Percentiles rank a stretch among this genome's conserved stretches.
Conservation (phyloP, 2,797 vertebrate species). For the Sebastes nivosus region DNA sequence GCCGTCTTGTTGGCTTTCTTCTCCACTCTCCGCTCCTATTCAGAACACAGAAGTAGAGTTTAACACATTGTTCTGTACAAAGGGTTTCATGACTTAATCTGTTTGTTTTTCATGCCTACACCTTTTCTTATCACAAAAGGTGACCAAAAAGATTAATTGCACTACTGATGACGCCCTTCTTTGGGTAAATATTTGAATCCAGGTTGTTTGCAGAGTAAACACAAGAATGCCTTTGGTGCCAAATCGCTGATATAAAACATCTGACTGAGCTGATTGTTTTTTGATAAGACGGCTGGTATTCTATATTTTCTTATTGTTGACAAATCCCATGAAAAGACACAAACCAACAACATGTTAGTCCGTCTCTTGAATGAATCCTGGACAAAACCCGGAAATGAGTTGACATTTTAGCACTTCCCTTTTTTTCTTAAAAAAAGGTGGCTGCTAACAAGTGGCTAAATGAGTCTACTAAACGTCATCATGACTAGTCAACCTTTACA, state of each 20-base stretch:
- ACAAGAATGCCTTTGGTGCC: not conserved
- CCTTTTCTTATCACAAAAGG: too few relatives aligned
- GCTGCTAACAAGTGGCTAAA: too few relatives aligned
- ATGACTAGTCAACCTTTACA: too few relatives aligned
- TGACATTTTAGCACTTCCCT: too few relatives aligned
- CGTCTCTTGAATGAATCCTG: too few relatives aligned
- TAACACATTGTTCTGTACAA: not conserved
- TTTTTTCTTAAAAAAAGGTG: too few relatives aligned
- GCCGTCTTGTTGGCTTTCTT: constrained; percentile 93
- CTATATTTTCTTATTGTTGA: not conserved
- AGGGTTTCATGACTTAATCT: not conserved
- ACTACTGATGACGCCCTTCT: not conserved
- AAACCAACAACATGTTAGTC: too few relatives aligned
- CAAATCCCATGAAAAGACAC: too few relatives aligned
- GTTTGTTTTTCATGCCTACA: not conserved
- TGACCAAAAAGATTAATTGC: not conserved
- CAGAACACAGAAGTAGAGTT: not conserved
- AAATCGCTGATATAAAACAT: not conserved
- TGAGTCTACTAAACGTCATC: too few relatives aligned
- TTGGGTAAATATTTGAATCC: not conserved
- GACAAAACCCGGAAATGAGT: too few relatives aligned
- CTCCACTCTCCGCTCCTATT: constrained; percentile 91
- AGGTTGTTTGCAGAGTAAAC: not conserved
- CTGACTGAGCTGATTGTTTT: not conserved
- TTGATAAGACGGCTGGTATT: not conserved